These are phyloP conservation scores for Calephelis virginiensis DNA, from an alignment of 1,140 invertebrate species.

Conservation along the genomic window DNA sequence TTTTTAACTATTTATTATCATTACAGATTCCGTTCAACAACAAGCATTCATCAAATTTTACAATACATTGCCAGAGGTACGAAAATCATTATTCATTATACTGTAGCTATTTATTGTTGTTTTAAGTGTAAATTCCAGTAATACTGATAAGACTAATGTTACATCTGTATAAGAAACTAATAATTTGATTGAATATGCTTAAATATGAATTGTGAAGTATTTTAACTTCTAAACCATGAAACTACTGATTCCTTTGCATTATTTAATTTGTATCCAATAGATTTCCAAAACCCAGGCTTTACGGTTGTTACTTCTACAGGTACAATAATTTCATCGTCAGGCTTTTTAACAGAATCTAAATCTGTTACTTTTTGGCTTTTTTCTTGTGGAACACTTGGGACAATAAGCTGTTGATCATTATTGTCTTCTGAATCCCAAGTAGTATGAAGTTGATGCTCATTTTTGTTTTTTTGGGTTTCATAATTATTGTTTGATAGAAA, in stretches of 20 bases:
- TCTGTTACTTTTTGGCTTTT: neutral
- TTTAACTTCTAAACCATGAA: conserved; percentile 59
- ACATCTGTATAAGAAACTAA: neutral
- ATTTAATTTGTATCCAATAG: conserved; percentile 74
- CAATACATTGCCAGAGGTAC: conserved; percentile 80
- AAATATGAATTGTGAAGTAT: neutral
- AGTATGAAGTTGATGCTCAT: neutral
- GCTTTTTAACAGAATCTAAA: neutral
- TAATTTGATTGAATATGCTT: neutral
- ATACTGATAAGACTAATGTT: conserved; percentile 2
- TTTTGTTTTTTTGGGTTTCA: neutral
- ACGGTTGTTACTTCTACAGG: conserved; percentile 44
- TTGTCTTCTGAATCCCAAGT: neutral
- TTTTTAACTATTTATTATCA: conserved; percentile 21
- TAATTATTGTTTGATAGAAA: neutral
- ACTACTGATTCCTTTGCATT: conserved; percentile 78
- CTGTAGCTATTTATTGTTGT: neutral
- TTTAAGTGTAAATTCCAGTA: neutral
- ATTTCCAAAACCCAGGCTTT: conserved; percentile 78
- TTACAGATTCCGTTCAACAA: conserved; percentile 80
- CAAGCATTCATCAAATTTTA: conserved; percentile 80
- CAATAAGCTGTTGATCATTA: neutral
- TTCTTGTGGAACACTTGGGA: neutral
- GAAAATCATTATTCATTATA: conserved; percentile 25
- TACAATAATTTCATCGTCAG: conserved; percentile 15